Percentiles rank a stretch among this genome's conserved stretches.
phyloP scores from a whole-genome alignment of 2,888 invertebrate genomes.

The Stenoptilia bipunctidactyla region DNA sequence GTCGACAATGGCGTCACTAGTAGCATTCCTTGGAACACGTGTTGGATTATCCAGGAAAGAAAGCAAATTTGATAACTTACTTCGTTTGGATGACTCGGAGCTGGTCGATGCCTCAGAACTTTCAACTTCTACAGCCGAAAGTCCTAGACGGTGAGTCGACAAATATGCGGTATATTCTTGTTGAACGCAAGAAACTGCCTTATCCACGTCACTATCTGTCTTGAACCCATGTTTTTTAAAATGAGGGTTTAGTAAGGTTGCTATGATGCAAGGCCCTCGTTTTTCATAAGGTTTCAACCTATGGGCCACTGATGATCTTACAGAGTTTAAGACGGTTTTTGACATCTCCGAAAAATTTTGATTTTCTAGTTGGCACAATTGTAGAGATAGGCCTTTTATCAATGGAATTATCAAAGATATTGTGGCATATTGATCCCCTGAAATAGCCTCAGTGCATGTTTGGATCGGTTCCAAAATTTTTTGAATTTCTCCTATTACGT shows the following conservation, averaged over 20 bases:
- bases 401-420: conserved; percentile 2
- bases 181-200: conserved; percentile 5
- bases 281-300: conserved; percentile 10
- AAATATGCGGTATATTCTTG: neutral
- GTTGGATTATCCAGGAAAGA: neutral
- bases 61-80: neutral
- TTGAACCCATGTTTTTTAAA: conserved; percentile 13
- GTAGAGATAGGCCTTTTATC: conserved; percentile 6
- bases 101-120: neutral
- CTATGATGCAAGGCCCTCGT: conserved; percentile 12
- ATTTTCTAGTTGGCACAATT: conserved; percentile 4
- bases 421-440: conserved; percentile 7
- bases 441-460: conserved; percentile 8
- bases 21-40: conserved; percentile 2
- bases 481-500: conserved; percentile 6
- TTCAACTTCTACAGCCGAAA: neutral
- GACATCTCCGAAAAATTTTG: conserved; percentile 1
- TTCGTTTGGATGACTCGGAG: neutral
- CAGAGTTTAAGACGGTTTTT: conserved; percentile 4
- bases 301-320: conserved; percentile 2
- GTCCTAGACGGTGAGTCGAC: neutral
- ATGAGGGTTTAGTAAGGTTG: conserved; percentile 13
- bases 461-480: conserved; percentile 11
- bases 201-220: conserved; percentile 10
- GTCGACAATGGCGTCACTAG: conserved; percentile 11